Percentiles rank a stretch among this genome's conserved stretches.
Evolutionary conservation across 2,113 vertebrate species (phyloP).

Genomic region (Micronisus gabar): DNA sequence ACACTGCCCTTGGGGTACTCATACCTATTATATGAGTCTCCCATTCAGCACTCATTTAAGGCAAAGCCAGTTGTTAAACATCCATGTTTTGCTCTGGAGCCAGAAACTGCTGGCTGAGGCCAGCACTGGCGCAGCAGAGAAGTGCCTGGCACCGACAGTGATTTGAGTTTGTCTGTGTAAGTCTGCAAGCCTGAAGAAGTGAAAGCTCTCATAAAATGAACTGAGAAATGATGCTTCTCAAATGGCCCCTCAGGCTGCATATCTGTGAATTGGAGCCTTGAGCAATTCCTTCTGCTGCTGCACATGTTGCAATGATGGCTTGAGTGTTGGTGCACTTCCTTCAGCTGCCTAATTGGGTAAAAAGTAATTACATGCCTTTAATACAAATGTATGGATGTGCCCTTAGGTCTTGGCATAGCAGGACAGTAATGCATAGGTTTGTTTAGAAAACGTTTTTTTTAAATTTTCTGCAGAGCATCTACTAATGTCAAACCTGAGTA

Average conservation of each 20-base stretch:
- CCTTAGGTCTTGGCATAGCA: background rate
- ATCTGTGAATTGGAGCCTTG: background rate
- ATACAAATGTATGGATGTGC: background rate
- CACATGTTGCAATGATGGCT: background rate
- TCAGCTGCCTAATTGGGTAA: background rate
- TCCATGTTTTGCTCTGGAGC: background rate
- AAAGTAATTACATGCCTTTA: background rate
- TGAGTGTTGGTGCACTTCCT: background rate
- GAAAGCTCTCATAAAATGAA: background rate
- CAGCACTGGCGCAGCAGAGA: background rate
- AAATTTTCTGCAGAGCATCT: background rate
- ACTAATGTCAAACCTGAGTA: background rate
- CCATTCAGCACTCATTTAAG: background rate
- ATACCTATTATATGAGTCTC: background rate
- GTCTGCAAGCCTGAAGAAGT: background rate
- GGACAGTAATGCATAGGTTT: background rate
- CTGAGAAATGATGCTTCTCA: background rate
- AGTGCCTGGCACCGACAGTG: accelerated
- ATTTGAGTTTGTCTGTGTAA: background rate
- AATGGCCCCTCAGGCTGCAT: background rate
- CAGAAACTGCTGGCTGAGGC: background rate
- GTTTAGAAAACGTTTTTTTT: background rate
- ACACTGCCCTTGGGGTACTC: too few relatives aligned
- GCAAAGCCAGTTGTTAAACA: background rate
- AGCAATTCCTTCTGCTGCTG: background rate